These are phyloP conservation scores for Saccostrea cuccullata DNA, from an alignment of 1,140 invertebrate genomes.

Conservation along the genomic window DNA sequence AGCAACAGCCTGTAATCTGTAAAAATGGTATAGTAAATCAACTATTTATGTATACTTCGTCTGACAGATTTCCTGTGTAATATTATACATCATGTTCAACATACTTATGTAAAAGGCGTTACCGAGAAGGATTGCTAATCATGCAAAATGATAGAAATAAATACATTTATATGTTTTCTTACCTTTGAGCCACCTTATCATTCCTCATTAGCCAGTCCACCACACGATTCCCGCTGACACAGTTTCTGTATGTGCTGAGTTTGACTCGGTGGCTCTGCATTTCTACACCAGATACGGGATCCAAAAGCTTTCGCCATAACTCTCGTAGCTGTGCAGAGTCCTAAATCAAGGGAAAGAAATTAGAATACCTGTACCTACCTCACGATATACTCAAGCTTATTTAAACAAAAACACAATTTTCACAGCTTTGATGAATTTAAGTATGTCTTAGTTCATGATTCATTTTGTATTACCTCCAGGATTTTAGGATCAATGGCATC, in stretches of 20 bases:
- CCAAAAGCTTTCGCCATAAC: constrained; percentile 86
- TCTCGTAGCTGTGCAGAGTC: constrained; percentile 87
- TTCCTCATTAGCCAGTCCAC: constrained; percentile 88
- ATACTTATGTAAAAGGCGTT: not conserved
- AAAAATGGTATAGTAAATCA: constrained; percentile 55
- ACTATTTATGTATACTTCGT: not conserved
- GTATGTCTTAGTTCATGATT: not conserved
- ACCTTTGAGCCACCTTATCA: constrained; percentile 84
- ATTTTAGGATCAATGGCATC: constrained; percentile 37
- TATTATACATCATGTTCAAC: not conserved
- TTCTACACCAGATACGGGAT: constrained; percentile 82
- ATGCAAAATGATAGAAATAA: too few species aligned
- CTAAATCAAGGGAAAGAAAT: constrained; percentile 76
- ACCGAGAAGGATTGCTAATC: too few species aligned
- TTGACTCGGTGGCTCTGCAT: constrained; percentile 84
- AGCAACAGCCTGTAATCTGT: constrained; percentile 87
- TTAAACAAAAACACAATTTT: too few species aligned
- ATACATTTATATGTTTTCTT: not conserved
- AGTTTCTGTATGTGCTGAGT: constrained; percentile 84
- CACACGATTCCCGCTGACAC: constrained; percentile 86
- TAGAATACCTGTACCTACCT: too few species aligned
- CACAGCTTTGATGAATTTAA: not conserved
- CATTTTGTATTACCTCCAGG: constrained; percentile 2
- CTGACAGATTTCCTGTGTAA: not conserved
- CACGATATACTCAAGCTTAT: too few species aligned